A percentile compares a stretch with the other conserved stretches of the same genome.
Evolutionary conservation across 1,140 invertebrate species (phyloP).

Genomic region (Metaphire vulgaris): DNA sequence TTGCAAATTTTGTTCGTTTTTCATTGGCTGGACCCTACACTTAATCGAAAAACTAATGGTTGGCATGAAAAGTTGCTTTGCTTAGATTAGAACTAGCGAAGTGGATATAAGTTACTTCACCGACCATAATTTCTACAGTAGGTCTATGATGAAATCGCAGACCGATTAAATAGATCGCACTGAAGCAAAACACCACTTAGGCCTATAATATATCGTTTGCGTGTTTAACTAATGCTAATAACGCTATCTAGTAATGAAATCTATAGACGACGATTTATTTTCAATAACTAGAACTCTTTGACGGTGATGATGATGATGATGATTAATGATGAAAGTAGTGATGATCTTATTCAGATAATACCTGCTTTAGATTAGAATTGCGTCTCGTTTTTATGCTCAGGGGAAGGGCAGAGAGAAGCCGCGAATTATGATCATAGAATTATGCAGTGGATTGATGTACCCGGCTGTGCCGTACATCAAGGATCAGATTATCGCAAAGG

Average conservation of each 20-base stretch:
- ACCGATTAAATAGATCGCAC: neutral
- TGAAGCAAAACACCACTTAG: neutral
- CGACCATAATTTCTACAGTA: neutral
- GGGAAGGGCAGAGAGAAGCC: neutral
- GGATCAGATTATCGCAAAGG: constrained; percentile 7
- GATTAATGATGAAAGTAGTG: constrained; percentile 6
- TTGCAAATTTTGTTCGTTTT: no score
- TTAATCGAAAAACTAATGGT: no score
- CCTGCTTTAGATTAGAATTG: neutral
- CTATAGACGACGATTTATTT: neutral
- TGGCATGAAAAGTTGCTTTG: no score
- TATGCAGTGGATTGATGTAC: constrained; percentile 14
- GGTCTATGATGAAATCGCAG: neutral
- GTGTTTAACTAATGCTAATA: neutral
- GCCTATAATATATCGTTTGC: neutral
- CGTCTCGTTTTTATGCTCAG: neutral
- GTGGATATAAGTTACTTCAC: neutral
- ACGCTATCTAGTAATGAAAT: neutral
- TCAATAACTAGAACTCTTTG: neutral
- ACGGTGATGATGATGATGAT: constrained; percentile 14
- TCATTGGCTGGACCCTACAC: no score
- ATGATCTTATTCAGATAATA: neutral
- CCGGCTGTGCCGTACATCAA: constrained; percentile 22
- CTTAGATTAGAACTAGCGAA: no score
- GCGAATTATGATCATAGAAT: constrained; percentile 7